Conservation (phyloP, 2,113 vertebrate species). For the Orycteropus afer region DNA sequence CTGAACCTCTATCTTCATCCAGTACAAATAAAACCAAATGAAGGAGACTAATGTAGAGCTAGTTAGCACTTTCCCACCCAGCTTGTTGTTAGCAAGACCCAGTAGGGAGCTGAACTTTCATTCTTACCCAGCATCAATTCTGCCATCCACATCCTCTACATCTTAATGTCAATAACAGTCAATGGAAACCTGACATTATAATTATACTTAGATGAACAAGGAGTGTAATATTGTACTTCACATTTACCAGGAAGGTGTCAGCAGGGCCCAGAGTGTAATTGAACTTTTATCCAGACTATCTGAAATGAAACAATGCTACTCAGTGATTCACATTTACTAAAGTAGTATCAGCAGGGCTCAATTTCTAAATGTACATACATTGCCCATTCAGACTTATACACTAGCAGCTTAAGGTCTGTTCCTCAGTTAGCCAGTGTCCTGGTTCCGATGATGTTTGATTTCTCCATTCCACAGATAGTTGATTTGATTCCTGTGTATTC, state of each 20-base stretch:
- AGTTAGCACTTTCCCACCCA: not conserved
- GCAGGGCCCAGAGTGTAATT: not conserved
- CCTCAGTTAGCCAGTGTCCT: no score
- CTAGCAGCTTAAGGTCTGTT: no score
- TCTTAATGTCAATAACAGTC: no score
- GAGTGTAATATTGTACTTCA: not conserved
- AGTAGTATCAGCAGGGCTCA: not conserved
- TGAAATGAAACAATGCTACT: not conserved
- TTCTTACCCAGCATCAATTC: not conserved
- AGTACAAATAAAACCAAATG: not conserved
- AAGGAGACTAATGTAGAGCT: fast-evolving
- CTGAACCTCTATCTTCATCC: not conserved
- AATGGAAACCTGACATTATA: not conserved
- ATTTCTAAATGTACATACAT: not conserved
- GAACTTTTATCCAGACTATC: not conserved
- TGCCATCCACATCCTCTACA: not conserved
- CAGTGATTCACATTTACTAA: not conserved
- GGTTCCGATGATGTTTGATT: no score
- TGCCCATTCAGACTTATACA: not conserved
- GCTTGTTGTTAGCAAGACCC: not conserved
- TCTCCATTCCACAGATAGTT: no score
- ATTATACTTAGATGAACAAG: not conserved
- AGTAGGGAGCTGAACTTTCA: not conserved
- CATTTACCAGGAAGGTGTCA: not conserved
- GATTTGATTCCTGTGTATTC: no score